Evolutionary conservation across 1,140 invertebrate species (phyloP).

Genomic region (Homarus americanus): DNA sequence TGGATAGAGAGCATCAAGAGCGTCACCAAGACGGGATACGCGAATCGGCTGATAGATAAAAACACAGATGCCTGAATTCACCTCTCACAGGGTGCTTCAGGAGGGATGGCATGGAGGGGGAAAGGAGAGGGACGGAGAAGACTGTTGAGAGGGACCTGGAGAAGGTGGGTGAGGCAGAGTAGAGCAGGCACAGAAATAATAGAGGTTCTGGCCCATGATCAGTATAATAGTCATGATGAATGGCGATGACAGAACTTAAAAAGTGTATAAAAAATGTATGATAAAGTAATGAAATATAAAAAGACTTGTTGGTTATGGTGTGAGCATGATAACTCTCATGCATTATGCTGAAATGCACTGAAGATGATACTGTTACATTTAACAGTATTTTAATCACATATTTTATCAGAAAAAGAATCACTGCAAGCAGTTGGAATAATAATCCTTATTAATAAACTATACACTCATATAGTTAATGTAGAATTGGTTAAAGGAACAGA

Average conservation of each 20-base stretch:
- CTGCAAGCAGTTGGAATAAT: neutral
- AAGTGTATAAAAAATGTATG: neutral
- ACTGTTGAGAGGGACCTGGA: neutral
- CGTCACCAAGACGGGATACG: slow-evolving; percentile 65
- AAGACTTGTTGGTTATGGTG: no score
- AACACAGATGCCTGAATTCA: slow-evolving; percentile 45
- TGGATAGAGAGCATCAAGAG: slow-evolving; percentile 65
- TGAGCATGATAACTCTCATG: no score
- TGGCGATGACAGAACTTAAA: neutral
- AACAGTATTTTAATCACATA: no score
- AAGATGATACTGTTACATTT: no score
- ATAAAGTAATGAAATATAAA: neutral
- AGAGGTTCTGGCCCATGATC: no score
- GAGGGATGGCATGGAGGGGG: slow-evolving; percentile 5
- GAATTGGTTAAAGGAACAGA: neutral
- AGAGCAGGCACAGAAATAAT: neutral
- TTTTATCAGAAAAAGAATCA: no score
- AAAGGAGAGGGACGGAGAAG: neutral
- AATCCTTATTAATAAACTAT: neutral
- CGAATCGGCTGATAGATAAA: slow-evolving; percentile 68
- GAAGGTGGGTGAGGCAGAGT: neutral
- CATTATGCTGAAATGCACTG: no score
- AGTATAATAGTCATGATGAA: no score
- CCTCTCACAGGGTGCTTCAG: slow-evolving; percentile 2
- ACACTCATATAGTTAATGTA: neutral